Percentiles rank a stretch among this genome's conserved stretches.
These are phyloP conservation scores for Chrysolophus pictus DNA, from an alignment of 2,797 vertebrate genomes.

Conservation along the genomic window DNA sequence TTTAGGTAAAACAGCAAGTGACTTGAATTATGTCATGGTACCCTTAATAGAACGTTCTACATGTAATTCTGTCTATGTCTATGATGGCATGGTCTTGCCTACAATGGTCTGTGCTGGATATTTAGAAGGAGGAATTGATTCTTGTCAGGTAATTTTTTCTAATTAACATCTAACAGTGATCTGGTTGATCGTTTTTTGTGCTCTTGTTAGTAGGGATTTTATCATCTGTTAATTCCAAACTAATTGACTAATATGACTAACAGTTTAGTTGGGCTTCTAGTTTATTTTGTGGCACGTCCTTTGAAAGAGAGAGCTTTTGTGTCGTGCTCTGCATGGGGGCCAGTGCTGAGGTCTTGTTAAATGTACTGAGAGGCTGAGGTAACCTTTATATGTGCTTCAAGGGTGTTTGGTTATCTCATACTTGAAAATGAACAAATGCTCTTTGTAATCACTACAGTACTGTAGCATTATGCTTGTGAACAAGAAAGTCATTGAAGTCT, in stretches of 20 bases:
- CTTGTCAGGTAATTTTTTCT: conserved; percentile 87
- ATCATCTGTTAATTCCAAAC: neutral
- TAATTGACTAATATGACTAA: neutral
- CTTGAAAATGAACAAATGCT: neutral
- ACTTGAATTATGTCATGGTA: conserved; percentile 74
- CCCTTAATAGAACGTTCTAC: conserved; percentile 69
- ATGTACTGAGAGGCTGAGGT: neutral
- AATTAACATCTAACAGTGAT: neutral
- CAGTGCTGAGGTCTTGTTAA: neutral
- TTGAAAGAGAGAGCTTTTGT: neutral
- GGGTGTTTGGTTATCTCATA: neutral
- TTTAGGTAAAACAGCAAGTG: conserved; percentile 76
- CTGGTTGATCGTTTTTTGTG: neutral
- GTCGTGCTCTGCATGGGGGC: neutral
- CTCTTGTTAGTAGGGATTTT: neutral
- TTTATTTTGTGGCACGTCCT: neutral
- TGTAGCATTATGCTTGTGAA: neutral
- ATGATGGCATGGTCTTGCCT: conserved; percentile 78
- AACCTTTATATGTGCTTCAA: neutral
- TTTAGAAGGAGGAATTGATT: conserved; percentile 84
- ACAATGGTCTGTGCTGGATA: conserved; percentile 90
- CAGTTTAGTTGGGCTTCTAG: neutral
- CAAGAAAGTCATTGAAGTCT: neutral
- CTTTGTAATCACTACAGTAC: neutral
- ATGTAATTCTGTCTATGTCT: conserved; percentile 79